Evolutionary conservation across 2,888 invertebrate species (phyloP).

Genomic region (Scaptomyza parva): DNA sequence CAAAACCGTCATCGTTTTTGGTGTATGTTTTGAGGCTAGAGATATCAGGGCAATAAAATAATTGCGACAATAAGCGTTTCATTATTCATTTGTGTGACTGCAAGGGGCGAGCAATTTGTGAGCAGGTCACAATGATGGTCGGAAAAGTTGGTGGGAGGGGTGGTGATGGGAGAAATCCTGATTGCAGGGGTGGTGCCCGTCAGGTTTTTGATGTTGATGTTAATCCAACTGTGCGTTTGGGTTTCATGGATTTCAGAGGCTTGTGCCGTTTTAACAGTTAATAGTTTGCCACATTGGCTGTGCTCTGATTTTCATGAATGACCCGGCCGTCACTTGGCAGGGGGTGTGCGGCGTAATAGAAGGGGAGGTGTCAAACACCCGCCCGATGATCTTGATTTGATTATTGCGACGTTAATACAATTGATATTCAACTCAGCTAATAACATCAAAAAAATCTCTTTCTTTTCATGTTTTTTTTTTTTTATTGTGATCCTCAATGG

Average conservation of each 20-base stretch:
- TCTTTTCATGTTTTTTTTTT: conserved; percentile 25
- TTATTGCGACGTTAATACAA: conserved; percentile 79
- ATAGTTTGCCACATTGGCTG: conserved; percentile 76
- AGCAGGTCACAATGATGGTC: conserved; percentile 59
- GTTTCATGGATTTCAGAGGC: conserved; percentile 62
- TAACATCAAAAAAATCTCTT: conserved; percentile 47
- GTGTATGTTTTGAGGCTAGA: conserved; percentile 78
- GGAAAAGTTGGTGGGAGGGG: background rate
- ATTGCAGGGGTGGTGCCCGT: conserved; percentile 62
- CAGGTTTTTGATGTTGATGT: conserved; percentile 56
- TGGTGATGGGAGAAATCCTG: conserved; percentile 43
- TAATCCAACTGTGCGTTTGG: conserved; percentile 72
- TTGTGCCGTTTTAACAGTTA: conserved; percentile 76
- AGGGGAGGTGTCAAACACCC: conserved; percentile 53
- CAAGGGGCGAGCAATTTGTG: conserved; percentile 77
- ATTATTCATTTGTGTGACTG: conserved; percentile 82
- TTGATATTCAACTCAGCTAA: conserved; percentile 70
- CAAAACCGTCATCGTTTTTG: conserved; percentile 40
- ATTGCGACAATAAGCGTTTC: conserved; percentile 85
- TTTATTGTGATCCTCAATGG: conserved; percentile 38
- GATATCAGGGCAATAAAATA: conserved; percentile 84
- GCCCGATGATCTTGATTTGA: conserved; percentile 79
- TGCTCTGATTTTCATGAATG: conserved; percentile 66
- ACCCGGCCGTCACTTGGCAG: conserved; percentile 30
- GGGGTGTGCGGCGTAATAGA: conserved; percentile 14